phyloP scores from a whole-genome alignment of 2,888 invertebrate genomes.

The Acrobasis suavella region DNA sequence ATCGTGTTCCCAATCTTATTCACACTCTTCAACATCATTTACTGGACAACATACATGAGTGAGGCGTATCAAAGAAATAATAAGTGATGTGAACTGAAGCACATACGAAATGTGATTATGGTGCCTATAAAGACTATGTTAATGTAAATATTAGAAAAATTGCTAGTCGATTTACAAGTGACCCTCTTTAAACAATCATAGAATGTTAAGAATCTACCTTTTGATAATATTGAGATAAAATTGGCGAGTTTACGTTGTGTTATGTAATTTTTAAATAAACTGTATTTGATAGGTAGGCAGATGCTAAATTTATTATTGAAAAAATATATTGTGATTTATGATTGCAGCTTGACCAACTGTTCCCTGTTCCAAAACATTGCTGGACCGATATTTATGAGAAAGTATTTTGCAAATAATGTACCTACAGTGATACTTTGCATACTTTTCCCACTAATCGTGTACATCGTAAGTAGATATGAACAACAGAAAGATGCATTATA shows the following conservation, averaged over 20 bases:
- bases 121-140: slow-evolving; percentile 52
- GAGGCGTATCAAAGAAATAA: slow-evolving; percentile 71
- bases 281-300: neutral
- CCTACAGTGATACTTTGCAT: too few relatives aligned
- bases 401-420: too few relatives aligned
- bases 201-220: slow-evolving; percentile 7
- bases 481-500: too few relatives aligned
- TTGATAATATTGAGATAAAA: slow-evolving; percentile 12
- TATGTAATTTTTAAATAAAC: neutral
- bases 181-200: slow-evolving; percentile 37
- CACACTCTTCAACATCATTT: slow-evolving; percentile 80
- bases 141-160: slow-evolving; percentile 68
- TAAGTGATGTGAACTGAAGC: slow-evolving; percentile 45
- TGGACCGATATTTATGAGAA: too few relatives aligned
- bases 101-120: slow-evolving; percentile 36
- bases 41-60: slow-evolving; percentile 84
- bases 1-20: slow-evolving; percentile 83
- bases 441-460: too few relatives aligned
- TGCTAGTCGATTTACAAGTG: slow-evolving; percentile 62
- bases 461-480: too few relatives aligned
- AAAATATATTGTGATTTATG: neutral
- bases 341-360: neutral
- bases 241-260: neutral
- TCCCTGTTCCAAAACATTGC: neutral
- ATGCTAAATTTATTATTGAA: neutral